These are phyloP conservation scores for Lucifuga dentata DNA, from an alignment of 2,113 vertebrate species.

Conservation along the genomic window DNA sequence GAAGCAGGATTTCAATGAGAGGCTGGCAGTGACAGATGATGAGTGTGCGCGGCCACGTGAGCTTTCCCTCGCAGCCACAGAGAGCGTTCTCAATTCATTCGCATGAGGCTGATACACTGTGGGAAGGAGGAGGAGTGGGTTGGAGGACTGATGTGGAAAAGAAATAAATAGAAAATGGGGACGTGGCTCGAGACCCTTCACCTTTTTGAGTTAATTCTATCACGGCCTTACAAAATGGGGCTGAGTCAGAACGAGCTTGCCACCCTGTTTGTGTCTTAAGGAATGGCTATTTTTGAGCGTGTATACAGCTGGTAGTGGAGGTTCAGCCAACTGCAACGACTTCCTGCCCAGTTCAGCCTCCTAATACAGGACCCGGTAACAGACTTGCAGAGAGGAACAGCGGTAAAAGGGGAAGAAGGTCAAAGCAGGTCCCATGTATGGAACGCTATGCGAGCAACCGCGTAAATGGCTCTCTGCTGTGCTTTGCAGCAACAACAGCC, in stretches of 20 bases:
- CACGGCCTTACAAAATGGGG: no score
- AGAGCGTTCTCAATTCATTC: constrained; percentile 31
- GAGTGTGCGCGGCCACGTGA: constrained; percentile 66
- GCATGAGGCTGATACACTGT: constrained; percentile 23
- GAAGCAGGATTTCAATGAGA: constrained; percentile 26
- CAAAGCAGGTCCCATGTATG: constrained; percentile 25
- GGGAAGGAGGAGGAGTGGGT: constrained; percentile 2
- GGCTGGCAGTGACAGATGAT: constrained; percentile 44
- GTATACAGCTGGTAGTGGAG: constrained; percentile 32
- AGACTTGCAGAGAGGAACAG: constrained; percentile 36
- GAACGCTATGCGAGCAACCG: constrained; percentile 27
- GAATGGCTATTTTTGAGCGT: constrained; percentile 58
- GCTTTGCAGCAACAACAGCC: constrained; percentile 4
- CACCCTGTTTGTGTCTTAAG: constrained; percentile 19
- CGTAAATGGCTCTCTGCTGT: neutral
- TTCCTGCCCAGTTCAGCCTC: constrained; percentile 48
- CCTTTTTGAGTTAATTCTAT: no score
- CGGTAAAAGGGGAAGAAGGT: constrained; percentile 40
- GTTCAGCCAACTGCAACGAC: constrained; percentile 51
- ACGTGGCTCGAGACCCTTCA: constrained; percentile 4
- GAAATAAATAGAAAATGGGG: neutral
- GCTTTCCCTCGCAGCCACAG: constrained; percentile 26
- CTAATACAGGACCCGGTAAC: constrained; percentile 33
- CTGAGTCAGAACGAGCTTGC: constrained; percentile 19
- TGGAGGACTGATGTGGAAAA: neutral